Percentiles rank a stretch among this genome's conserved stretches.
These are phyloP conservation scores for Callocephalon fimbriatum DNA, from an alignment of 2,113 vertebrate species.

Conservation along the genomic window DNA sequence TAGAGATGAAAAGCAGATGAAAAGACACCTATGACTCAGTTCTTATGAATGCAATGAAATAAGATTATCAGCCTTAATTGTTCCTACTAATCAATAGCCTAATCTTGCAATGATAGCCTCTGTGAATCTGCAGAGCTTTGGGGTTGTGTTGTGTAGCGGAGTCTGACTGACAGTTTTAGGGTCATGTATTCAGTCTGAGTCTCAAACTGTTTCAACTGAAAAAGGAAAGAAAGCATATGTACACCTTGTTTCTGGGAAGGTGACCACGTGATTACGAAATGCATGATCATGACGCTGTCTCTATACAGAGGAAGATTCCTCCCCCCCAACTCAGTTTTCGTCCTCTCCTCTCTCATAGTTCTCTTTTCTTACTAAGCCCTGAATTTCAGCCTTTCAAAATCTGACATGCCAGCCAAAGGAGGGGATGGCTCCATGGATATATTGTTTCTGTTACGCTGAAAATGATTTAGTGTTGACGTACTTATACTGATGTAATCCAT, in stretches of 20 bases:
- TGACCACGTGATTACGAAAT: background rate
- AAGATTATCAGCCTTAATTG: slow-evolving; percentile 10
- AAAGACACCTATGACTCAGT: background rate
- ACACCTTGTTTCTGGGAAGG: background rate
- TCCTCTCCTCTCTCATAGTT: background rate
- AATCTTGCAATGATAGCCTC: background rate
- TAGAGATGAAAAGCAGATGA: slow-evolving; percentile 15
- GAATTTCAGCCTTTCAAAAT: background rate
- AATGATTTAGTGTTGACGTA: background rate
- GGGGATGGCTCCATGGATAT: background rate
- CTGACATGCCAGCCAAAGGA: background rate
- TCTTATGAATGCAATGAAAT: background rate
- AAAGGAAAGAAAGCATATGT: background rate
- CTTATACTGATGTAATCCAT: background rate
- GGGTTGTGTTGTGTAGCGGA: background rate
- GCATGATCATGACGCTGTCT: background rate
- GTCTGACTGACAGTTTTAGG: background rate
- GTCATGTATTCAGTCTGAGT: background rate
- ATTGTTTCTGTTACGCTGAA: background rate
- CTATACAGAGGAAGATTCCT: background rate
- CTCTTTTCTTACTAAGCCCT: background rate
- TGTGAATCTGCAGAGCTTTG: background rate
- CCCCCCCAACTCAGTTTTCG: background rate
- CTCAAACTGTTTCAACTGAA: background rate
- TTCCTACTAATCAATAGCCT: slow-evolving; percentile 1